These are phyloP conservation scores for Lepidurus couesii DNA, from an alignment of 1,140 invertebrate species.

Conservation along the genomic window DNA sequence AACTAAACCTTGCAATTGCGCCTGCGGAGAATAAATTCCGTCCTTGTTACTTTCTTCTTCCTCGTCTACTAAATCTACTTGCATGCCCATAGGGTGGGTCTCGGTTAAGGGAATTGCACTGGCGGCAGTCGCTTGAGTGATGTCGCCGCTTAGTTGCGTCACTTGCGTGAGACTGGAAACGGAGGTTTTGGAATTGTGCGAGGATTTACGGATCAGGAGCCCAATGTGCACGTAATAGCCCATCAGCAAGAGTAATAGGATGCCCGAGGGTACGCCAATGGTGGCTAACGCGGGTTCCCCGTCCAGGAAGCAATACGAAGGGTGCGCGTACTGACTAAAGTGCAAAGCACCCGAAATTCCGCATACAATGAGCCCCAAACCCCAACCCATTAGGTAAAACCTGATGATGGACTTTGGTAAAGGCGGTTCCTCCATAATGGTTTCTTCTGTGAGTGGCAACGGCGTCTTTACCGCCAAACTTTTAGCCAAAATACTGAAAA, in stretches of 20 bases:
- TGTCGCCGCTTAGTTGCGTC: neutral
- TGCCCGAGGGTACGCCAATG: constrained; percentile 66
- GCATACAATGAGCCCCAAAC: constrained; percentile 77
- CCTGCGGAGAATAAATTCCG: constrained; percentile 68
- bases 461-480: constrained; percentile 38
- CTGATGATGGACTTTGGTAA: constrained; percentile 72
- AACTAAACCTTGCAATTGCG: constrained; percentile 71
- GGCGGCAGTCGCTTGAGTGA: neutral
- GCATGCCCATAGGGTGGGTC: neutral
- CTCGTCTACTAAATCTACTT: constrained; percentile 26
- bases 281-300: constrained; percentile 71
- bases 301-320: constrained; percentile 68
- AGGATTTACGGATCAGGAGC: neutral
- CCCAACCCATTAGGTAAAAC: constrained; percentile 86
- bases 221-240: constrained; percentile 58
- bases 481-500: neutral
- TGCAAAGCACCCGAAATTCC: constrained; percentile 86
- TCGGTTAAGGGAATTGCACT: constrained; percentile 3
- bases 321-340: constrained; percentile 65
- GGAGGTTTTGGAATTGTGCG: neutral
- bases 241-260: constrained; percentile 64
- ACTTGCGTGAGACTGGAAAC: neutral
- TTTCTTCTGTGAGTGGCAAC: constrained; percentile 59
- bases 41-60: constrained; percentile 70
- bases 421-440: constrained; percentile 59